Percentiles rank a stretch among this genome's conserved stretches.
These are phyloP conservation scores for Eilema griseolum DNA, from an alignment of 2,888 invertebrate genomes.

Conservation along the genomic window DNA sequence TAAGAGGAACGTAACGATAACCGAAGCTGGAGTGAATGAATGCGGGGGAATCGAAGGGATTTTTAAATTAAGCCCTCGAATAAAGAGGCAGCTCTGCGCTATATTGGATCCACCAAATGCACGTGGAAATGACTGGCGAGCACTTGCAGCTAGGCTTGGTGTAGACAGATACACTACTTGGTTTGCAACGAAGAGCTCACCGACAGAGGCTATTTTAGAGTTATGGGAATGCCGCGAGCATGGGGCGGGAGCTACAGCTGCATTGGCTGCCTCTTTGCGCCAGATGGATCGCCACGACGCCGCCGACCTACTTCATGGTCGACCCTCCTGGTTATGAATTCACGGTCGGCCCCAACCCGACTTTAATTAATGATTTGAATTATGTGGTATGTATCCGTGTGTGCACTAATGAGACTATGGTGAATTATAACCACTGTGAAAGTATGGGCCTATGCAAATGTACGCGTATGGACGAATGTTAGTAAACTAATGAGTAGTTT, in stretches of 20 bases:
- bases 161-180: conserved; percentile 98
- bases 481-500: conserved; percentile 73
- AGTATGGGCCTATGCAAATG: conserved; percentile 47
- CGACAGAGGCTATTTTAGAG: conserved; percentile 98
- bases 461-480: conserved; percentile 62
- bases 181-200: conserved; percentile 98
- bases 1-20: conserved; percentile 86
- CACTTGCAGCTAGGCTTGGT: conserved; percentile 96
- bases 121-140: conserved; percentile 98
- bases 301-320: conserved; percentile 78
- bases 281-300: conserved; percentile 82
- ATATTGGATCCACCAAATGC: conserved; percentile 97
- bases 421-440: conserved; percentile 49
- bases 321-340: conserved; percentile 84
- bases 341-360: conserved; percentile 37
- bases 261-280: conserved; percentile 86
- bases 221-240: conserved; percentile 97
- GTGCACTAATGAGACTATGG: conserved; percentile 50
- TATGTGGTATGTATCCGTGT: conserved; percentile 34
- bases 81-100: conserved; percentile 85
- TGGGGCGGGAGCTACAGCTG: conserved; percentile 93
- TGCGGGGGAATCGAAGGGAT: conserved; percentile 87
- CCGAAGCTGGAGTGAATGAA: conserved; percentile 88
- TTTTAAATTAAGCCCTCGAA: conserved; percentile 87
- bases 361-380: conserved; percentile 48